These are phyloP conservation scores for Caenorhabditis plicata DNA, from an alignment of 2,888 invertebrate species.

Conservation along the genomic window DNA sequence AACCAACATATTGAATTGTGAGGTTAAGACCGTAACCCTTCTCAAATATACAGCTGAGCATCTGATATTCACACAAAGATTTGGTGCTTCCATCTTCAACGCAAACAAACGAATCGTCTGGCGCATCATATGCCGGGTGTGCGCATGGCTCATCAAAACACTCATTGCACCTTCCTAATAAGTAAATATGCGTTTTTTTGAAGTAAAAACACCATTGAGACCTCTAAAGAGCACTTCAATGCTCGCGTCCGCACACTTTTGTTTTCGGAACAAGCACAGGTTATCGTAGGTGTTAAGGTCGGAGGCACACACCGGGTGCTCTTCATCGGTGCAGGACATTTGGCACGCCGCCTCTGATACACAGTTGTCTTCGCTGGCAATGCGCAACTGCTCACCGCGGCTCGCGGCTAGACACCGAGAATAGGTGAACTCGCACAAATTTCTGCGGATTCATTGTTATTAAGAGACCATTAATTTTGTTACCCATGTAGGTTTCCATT, in stretches of 20 bases:
- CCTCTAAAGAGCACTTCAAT: conserved; percentile 53
- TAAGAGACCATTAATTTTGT: neutral
- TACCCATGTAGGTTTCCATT: conserved; percentile 38
- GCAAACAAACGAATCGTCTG: conserved; percentile 57
- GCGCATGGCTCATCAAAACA: conserved; percentile 55
- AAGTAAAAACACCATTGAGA: neutral
- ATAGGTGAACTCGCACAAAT: conserved; percentile 50
- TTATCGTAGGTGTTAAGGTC: conserved; percentile 39
- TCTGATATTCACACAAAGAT: conserved; percentile 60
- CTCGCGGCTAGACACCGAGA: conserved; percentile 58
- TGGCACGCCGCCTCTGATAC: conserved; percentile 29
- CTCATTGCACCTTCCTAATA: conserved; percentile 51
- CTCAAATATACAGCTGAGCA: conserved; percentile 59
- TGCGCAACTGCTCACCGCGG: conserved; percentile 35
- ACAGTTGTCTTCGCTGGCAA: conserved; percentile 34
- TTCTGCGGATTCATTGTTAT: conserved; percentile 15
- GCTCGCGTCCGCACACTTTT: conserved; percentile 29
- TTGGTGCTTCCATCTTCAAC: conserved; percentile 53
- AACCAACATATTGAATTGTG: conserved; percentile 53
- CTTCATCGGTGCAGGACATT: conserved; percentile 29
- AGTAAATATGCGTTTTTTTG: neutral
- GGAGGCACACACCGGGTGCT: conserved; percentile 36
- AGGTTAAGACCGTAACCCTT: conserved; percentile 56
- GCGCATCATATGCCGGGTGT: conserved; percentile 34
- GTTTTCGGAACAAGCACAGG: conserved; percentile 36